These are phyloP conservation scores for Lordiphosa collinella DNA, from an alignment of 1,140 invertebrate species.

Conservation along the genomic window DNA sequence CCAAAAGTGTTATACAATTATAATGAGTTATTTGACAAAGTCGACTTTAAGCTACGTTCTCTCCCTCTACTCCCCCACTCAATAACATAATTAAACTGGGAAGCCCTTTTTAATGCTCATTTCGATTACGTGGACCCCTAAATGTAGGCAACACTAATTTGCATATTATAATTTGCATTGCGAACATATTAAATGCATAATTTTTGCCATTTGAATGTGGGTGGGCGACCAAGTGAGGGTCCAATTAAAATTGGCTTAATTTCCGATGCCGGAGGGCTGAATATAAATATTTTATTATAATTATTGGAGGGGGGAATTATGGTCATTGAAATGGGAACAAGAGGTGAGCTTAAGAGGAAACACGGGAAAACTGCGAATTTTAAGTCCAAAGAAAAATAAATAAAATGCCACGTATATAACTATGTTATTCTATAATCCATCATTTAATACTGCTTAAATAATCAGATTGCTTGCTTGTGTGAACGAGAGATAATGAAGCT, in stretches of 20 bases:
- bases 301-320: conserved; percentile 3
- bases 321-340: too few species aligned
- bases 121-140: conserved; percentile 57
- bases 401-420: too few species aligned
- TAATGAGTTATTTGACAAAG: conserved; percentile 61
- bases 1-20: conserved; percentile 35
- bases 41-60: conserved; percentile 32
- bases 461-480: too few species aligned
- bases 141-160: conserved; percentile 51
- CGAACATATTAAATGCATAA: conserved; percentile 55
- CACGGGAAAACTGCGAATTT: too few species aligned
- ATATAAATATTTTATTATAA: conserved; percentile 47
- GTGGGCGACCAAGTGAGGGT: not conserved
- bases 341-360: too few species aligned
- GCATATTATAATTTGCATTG: conserved; percentile 64
- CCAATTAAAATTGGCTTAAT: conserved; percentile 70
- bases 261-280: conserved; percentile 35
- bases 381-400: too few species aligned
- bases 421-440: too few species aligned
- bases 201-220: conserved; percentile 38
- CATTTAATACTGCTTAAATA: too few species aligned
- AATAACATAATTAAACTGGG: conserved; percentile 59
- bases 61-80: not conserved
- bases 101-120: conserved; percentile 33
- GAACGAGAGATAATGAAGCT: too few species aligned